Evolutionary conservation across 2,797 vertebrate species (phyloP).

Genomic region (Xiphorhynchus erythropygius): DNA sequence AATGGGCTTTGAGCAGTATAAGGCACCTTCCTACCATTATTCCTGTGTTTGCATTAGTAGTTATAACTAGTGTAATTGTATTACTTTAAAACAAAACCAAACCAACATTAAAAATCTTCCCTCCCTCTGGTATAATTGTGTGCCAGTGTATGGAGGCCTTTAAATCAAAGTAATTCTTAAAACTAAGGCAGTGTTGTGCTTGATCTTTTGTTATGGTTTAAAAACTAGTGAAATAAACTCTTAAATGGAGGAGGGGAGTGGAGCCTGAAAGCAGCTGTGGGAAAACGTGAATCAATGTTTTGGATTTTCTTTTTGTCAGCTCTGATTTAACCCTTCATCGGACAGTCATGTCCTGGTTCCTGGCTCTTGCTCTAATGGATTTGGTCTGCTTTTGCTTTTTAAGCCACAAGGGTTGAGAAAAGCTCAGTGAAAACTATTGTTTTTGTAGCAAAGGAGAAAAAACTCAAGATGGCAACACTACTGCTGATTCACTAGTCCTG

Average conservation of each 20-base stretch:
- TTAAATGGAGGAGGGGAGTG: background rate
- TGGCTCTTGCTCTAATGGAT: background rate
- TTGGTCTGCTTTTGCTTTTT: background rate
- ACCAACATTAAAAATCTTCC: background rate
- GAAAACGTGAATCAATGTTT: background rate
- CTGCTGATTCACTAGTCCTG: background rate
- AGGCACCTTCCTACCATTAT: background rate
- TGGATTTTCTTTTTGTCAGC: background rate
- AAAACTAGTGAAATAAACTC: background rate
- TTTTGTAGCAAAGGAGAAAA: background rate
- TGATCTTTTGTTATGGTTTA: background rate
- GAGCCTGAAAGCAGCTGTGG: background rate
- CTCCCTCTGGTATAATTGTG: background rate
- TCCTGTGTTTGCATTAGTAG: background rate
- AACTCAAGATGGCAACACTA: background rate
- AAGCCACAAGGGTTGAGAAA: background rate
- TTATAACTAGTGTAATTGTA: background rate
- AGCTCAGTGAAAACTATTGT: background rate
- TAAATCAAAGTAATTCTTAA: background rate
- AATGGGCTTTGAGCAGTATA: background rate
- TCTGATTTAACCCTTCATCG: background rate
- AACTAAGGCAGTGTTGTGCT: background rate
- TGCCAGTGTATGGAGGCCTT: background rate
- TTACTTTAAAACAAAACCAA: background rate
- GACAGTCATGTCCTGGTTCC: accelerated